Percentiles rank a stretch among this genome's conserved stretches.
These are phyloP conservation scores for Hybos culiciformis DNA, from an alignment of 2,888 invertebrate species.

Conservation along the genomic window DNA sequence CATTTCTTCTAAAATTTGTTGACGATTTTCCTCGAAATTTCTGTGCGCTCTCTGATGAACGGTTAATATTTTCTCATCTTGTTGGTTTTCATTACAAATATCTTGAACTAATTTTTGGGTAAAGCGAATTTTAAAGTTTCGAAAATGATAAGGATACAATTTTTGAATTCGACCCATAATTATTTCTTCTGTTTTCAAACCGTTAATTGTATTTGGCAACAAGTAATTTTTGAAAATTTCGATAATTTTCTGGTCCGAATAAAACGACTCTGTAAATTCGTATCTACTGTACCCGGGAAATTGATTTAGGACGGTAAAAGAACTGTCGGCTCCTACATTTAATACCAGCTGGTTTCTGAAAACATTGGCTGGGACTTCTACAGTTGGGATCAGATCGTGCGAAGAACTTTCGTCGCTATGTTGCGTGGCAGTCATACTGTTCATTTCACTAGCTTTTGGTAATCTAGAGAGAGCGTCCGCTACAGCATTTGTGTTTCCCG, in stretches of 20 bases:
- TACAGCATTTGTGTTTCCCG: constrained; percentile 6
- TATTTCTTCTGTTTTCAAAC: neutral
- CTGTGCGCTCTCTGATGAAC: neutral
- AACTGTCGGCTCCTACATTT: neutral
- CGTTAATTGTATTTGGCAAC: neutral
- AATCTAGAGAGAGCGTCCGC: constrained; percentile 6
- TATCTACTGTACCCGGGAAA: no score
- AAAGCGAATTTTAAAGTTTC: constrained; percentile 3
- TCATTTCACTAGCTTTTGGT: neutral
- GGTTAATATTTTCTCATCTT: constrained; percentile 1
- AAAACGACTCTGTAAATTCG: no score
- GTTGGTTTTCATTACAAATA: constrained; percentile 1
- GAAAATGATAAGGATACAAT: neutral
- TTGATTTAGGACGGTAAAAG: neutral
- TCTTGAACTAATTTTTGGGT: constrained; percentile 1
- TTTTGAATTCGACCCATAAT: constrained; percentile 7
- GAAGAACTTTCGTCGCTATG: constrained; percentile 10
- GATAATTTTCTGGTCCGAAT: no score
- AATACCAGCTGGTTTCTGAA: constrained; percentile 10
- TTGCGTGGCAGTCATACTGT: constrained; percentile 2
- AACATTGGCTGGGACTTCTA: constrained; percentile 7
- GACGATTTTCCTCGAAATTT: neutral
- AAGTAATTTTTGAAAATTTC: neutral
- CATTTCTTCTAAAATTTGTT: neutral
- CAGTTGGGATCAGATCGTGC: constrained; percentile 6